Evolutionary conservation across 2,888 invertebrate genomes (phyloP).

Genomic region (Dilophus febrilis): DNA sequence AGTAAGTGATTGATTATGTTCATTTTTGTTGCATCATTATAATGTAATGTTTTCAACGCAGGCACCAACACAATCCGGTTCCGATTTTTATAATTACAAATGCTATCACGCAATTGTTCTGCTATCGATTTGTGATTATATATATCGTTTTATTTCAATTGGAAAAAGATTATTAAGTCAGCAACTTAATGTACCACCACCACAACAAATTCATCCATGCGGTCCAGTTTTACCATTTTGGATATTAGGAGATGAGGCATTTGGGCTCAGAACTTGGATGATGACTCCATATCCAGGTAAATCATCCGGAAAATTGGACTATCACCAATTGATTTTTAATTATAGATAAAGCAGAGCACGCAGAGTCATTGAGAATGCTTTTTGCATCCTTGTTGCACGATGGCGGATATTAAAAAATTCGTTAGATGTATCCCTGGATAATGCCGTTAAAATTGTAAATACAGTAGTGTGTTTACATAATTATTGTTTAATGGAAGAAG

Average conservation of each 20-base stretch:
- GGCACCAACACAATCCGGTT: background rate
- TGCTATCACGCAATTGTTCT: background rate
- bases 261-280: background rate
- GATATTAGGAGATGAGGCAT: conserved; percentile 1
- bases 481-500: background rate
- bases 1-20: too few species aligned
- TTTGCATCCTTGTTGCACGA: background rate
- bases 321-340: background rate
- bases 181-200: background rate
- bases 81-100: too few species aligned
- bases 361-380: background rate
- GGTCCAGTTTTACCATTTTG: background rate
- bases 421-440: background rate
- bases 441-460: background rate
- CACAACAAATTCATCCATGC: background rate
- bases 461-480: background rate
- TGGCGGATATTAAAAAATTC: background rate
- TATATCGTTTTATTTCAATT: conserved; percentile 2
- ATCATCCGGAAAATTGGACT: background rate
- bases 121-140: conserved; percentile 1
- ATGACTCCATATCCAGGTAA: background rate
- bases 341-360: background rate
- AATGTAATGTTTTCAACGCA: too few species aligned
- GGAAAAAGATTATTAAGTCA: background rate
- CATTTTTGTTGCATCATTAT: too few species aligned